Percentiles rank a stretch among this genome's conserved stretches.
These are phyloP conservation scores for Cochlearius cochlearius DNA, from an alignment of 2,113 vertebrate species.

Conservation along the genomic window DNA sequence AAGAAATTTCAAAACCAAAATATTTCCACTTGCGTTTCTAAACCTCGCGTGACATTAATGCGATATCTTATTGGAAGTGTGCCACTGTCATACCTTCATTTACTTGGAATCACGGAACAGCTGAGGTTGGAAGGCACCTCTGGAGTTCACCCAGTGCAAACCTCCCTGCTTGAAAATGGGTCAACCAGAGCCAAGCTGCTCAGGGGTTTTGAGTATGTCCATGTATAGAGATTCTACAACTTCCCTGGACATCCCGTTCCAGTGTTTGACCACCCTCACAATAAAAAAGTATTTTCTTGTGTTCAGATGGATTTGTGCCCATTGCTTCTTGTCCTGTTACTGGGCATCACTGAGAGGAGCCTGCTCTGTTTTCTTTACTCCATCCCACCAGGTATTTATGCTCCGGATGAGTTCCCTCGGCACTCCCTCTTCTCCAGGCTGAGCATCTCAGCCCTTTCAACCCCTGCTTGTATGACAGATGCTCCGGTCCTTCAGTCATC, in stretches of 20 bases:
- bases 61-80: background rate
- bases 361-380: background rate
- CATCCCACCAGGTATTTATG: background rate
- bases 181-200: background rate
- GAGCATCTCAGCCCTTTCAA: background rate
- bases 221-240: accelerated
- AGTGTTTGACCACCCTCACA: background rate
- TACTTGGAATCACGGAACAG: background rate
- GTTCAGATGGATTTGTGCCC: background rate
- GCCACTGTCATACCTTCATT: background rate
- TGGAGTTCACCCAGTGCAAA: background rate
- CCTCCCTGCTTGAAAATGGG: accelerated
- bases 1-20: background rate
- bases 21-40: background rate
- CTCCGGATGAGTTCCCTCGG: background rate
- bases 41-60: background rate
- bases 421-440: background rate
- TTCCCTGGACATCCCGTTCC: too few relatives aligned
- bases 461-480: background rate
- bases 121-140: background rate
- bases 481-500: background rate
- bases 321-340: background rate
- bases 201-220: background rate
- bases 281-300: background rate
- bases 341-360: too few relatives aligned